Conservation (phyloP, 2,113 vertebrate genomes). For the Trogon melanurus region DNA sequence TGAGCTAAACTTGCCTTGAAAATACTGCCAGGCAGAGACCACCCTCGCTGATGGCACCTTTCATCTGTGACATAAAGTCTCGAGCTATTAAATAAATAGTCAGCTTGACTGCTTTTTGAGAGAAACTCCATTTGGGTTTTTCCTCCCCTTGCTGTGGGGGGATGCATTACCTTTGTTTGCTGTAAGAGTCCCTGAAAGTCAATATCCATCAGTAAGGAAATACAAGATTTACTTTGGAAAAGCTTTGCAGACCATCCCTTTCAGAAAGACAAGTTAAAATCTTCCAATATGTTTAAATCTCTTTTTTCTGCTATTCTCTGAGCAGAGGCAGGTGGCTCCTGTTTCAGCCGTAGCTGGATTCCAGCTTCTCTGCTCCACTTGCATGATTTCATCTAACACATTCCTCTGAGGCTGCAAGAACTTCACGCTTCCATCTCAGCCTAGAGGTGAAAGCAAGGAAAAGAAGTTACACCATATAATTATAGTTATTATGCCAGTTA, state of each 20-base stretch:
- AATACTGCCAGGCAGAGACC: constrained; percentile 14
- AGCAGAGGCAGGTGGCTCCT: background rate
- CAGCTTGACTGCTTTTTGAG: background rate
- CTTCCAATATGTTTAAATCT: background rate
- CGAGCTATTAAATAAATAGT: background rate
- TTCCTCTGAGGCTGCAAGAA: constrained; percentile 48
- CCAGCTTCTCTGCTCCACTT: background rate
- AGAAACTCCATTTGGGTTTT: background rate
- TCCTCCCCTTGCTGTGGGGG: background rate
- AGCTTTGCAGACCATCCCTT: background rate
- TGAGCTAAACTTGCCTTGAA: background rate
- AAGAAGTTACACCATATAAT: constrained; percentile 58
- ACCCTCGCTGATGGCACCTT: background rate
- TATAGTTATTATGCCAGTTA: constrained; percentile 55
- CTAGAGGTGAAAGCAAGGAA: constrained; percentile 46
- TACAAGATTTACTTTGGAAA: background rate
- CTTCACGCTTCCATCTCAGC: constrained; percentile 2
- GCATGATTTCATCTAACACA: constrained; percentile 21
- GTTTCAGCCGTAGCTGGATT: constrained; percentile 12
- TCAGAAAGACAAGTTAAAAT: background rate
- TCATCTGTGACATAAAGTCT: background rate
- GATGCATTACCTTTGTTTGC: background rate
- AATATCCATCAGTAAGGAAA: background rate
- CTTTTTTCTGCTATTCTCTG: background rate
- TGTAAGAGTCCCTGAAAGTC: background rate